Conservation (phyloP, 2,797 vertebrate genomes). For the Harpagifer antarcticus region DNA sequence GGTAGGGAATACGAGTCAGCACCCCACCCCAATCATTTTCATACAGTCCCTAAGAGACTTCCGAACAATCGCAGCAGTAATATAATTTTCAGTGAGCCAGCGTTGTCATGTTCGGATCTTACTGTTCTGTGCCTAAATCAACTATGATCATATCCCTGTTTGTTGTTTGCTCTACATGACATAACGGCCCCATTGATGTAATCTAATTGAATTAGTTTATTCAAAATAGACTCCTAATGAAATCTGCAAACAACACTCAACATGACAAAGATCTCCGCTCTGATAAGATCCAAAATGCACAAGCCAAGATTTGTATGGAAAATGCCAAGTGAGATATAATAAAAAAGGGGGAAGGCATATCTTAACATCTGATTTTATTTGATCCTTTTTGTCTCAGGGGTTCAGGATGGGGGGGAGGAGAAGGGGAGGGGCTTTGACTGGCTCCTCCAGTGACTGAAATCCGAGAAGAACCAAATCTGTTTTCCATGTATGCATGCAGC, state of each 20-base stretch:
- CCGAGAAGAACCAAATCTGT: conserved; percentile 83
- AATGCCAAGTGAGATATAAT: conserved; percentile 61
- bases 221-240: conserved; percentile 70
- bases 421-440: conserved; percentile 51
- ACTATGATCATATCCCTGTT: conserved; percentile 57
- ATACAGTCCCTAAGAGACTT: conserved; percentile 22
- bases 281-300: conserved; percentile 50
- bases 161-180: conserved; percentile 68
- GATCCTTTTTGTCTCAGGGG: conserved; percentile 70
- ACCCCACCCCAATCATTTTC: conserved; percentile 19
- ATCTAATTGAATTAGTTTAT: conserved; percentile 72
- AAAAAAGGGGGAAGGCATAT: conserved; percentile 49
- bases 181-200: conserved; percentile 63
- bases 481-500: conserved; percentile 83
- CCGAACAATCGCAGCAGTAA: conserved; percentile 22
- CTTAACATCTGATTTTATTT: conserved; percentile 79
- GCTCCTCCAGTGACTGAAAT: conserved; percentile 81
- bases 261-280: conserved; percentile 49
- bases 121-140: conserved; percentile 48
- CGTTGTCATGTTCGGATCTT: conserved; percentile 48
- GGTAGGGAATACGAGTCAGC: background rate
- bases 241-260: conserved; percentile 66
- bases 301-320: conserved; percentile 44
- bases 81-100: conserved; percentile 51
- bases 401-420: conserved; percentile 9